Percentiles rank a stretch among this genome's conserved stretches.
phyloP scores from a whole-genome alignment of 2,113 vertebrate species.

The Plotosus lineatus region DNA sequence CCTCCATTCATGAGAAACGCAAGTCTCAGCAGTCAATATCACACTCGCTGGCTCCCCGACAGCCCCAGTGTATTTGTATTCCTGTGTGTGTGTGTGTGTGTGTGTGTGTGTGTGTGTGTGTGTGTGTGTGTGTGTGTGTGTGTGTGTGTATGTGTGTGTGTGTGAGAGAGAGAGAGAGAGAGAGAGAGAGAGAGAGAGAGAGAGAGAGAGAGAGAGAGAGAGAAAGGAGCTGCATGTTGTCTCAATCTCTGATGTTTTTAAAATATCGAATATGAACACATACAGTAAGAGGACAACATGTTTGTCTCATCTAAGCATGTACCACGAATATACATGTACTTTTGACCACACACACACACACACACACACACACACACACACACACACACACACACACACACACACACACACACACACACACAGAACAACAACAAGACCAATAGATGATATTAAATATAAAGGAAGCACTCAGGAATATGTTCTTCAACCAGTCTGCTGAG shows the following conservation, averaged over 20 bases:
- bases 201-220: neutral
- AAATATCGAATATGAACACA: neutral
- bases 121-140: neutral
- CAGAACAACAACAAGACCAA: neutral
- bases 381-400: neutral
- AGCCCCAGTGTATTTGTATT: conserved; percentile 6
- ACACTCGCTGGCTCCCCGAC: neutral
- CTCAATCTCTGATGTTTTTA: neutral
- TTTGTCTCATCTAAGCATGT: neutral
- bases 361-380: neutral
- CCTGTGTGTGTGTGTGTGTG: neutral
- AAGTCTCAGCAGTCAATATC: conserved; percentile 29
- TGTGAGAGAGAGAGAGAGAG: neutral
- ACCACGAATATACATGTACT: neutral
- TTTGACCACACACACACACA: neutral
- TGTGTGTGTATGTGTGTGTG: neutral
- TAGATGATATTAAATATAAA: conserved; percentile 20
- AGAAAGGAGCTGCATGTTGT: neutral
- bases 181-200: neutral
- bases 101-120: neutral
- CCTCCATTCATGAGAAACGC: conserved; percentile 35
- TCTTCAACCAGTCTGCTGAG: conserved; percentile 6
- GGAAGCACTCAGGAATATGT: neutral
- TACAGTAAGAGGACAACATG: neutral
- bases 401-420: neutral